Evolutionary conservation across 1,140 invertebrate species (phyloP).

Genomic region (Ostrea denselamellosa): DNA sequence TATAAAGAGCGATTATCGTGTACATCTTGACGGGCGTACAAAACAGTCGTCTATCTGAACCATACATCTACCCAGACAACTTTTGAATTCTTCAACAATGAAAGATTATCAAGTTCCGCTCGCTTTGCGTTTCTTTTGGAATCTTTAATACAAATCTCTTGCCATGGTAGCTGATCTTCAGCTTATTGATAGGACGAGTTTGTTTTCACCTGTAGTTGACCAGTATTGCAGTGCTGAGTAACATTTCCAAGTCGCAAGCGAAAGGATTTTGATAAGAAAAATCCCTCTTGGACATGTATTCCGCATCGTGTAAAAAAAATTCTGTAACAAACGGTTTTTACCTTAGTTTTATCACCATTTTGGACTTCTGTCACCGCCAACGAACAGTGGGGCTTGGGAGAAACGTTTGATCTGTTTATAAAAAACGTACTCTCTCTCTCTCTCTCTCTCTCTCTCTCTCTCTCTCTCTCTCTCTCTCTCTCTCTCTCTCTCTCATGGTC

Average conservation of each 20-base stretch:
- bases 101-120: neutral
- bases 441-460: too few relatives aligned
- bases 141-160: neutral
- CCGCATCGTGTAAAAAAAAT: too few relatives aligned
- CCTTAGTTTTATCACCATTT: too few relatives aligned
- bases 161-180: neutral
- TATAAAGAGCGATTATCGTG: constrained; percentile 23
- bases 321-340: too few relatives aligned
- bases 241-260: neutral
- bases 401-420: too few relatives aligned
- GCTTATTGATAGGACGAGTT: too few relatives aligned
- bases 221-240: neutral
- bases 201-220: neutral
- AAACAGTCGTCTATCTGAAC: neutral
- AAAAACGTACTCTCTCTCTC: too few relatives aligned
- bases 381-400: too few relatives aligned
- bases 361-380: too few relatives aligned
- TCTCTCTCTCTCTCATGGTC: too few relatives aligned
- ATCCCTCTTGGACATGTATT: neutral
- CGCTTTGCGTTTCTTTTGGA: neutral
- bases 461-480: too few relatives aligned
- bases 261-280: constrained; percentile 13
- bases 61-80: constrained; percentile 21
- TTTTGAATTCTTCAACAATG: constrained; percentile 23
- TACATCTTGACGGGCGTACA: constrained; percentile 17